phyloP scores from a whole-genome alignment of 2,888 invertebrate genomes.

The Caenorhabditis doughertyi region DNA sequence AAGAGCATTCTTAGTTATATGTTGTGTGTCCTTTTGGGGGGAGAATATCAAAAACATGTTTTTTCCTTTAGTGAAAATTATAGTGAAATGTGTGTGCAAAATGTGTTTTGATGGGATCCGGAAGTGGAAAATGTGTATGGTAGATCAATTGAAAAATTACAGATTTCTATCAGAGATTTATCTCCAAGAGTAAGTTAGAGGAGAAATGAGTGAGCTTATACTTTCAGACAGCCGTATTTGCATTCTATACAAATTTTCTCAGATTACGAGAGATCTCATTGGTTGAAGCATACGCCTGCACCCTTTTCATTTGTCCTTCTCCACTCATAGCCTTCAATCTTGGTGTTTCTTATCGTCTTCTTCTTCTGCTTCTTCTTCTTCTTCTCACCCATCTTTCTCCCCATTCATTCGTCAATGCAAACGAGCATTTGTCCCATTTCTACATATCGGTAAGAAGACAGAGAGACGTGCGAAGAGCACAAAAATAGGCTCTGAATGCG shows the following conservation, averaged over 20 bases:
- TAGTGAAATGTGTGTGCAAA: no score
- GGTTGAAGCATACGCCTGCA: background rate
- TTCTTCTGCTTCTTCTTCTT: slow-evolving; percentile 9
- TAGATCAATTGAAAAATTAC: no score
- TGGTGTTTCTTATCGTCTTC: slow-evolving; percentile 7
- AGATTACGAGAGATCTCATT: background rate
- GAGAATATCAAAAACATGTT: no score
- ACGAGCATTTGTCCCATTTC: background rate
- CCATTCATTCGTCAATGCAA: slow-evolving; percentile 13
- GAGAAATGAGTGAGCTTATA: background rate
- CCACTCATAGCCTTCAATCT: slow-evolving; percentile 20
- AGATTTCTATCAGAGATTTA: background rate
- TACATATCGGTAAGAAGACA: slow-evolving; percentile 22
- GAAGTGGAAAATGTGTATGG: no score
- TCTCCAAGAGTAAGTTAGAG: background rate
- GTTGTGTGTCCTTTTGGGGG: no score
- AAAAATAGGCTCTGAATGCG: slow-evolving; percentile 7
- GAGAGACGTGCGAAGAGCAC: slow-evolving; percentile 1
- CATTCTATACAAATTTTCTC: background rate
- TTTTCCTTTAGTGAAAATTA: no score
- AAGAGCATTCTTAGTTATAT: no score
- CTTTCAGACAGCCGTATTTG: background rate
- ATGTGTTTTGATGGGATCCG: no score
- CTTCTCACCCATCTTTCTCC: background rate
- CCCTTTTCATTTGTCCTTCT: slow-evolving; percentile 3